A percentile compares a stretch with the other conserved stretches of the same genome.
Conservation (phyloP, 2,797 vertebrate species). For the Manis javanica region DNA sequence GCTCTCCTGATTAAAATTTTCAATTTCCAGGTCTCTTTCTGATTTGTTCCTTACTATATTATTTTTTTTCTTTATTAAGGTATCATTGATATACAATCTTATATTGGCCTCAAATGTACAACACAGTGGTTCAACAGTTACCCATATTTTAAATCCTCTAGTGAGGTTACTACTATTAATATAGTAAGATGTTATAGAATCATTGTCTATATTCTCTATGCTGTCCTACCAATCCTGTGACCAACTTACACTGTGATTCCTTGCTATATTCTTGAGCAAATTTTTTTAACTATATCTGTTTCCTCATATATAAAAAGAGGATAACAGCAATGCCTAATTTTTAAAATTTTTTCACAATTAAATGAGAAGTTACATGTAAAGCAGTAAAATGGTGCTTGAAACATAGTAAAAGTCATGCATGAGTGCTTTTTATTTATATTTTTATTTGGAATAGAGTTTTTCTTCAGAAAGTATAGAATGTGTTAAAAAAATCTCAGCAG, state of each 20-base stretch:
- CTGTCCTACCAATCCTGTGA: too few relatives aligned
- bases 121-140: too few relatives aligned
- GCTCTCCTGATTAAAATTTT: neutral
- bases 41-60: neutral
- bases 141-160: too few relatives aligned
- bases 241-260: too few relatives aligned
- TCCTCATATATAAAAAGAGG: neutral
- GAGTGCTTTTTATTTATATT: neutral
- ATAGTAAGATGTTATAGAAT: too few relatives aligned
- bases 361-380: neutral
- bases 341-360: constrained; percentile 7
- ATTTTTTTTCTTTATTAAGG: neutral
- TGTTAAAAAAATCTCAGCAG: constrained; percentile 3
- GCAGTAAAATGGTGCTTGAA: neutral
- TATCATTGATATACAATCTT: too few relatives aligned
- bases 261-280: neutral
- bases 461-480: neutral
- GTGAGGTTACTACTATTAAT: too few relatives aligned
- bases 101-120: too few relatives aligned
- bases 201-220: too few relatives aligned
- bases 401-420: neutral
- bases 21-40: neutral
- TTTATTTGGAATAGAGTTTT: constrained; percentile 15
- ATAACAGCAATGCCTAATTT: neutral
- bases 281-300: neutral